These are phyloP conservation scores for Ara ararauna DNA, from an alignment of 2,797 vertebrate species.

Conservation along the genomic window DNA sequence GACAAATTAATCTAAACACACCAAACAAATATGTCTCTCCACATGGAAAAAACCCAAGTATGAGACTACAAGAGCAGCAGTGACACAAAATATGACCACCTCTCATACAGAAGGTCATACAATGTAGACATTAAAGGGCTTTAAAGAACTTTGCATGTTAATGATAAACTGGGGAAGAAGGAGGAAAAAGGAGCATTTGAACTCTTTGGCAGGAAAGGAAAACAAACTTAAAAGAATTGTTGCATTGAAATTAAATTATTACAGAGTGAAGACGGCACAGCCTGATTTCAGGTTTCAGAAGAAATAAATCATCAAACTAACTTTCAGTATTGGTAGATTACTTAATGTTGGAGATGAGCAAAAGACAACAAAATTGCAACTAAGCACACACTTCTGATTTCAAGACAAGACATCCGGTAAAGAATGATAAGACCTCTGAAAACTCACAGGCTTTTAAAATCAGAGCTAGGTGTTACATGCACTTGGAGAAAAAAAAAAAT, in stretches of 20 bases:
- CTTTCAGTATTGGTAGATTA: not conserved
- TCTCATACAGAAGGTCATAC: not conserved
- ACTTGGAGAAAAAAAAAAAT: not conserved
- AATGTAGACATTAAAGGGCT: not conserved
- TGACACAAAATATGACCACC: not conserved
- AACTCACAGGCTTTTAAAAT: not conserved
- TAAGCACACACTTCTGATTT: not conserved
- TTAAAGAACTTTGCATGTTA: not conserved
- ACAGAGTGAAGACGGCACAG: not conserved
- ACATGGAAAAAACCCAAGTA: not conserved
- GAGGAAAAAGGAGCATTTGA: not conserved
- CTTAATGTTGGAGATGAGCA: not conserved
- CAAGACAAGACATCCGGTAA: not conserved
- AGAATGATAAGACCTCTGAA: not conserved
- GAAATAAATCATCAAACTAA: not conserved
- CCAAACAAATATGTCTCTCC: not conserved
- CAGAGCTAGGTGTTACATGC: not conserved
- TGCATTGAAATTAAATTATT: not conserved
- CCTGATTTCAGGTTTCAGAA: not conserved
- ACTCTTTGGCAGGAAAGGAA: not conserved
- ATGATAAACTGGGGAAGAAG: not conserved
- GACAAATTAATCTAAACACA: not conserved
- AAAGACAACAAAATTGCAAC: not conserved
- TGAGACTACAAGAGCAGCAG: not conserved
- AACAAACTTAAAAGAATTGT: not conserved